phyloP scores from a whole-genome alignment of 2,797 vertebrate genomes.

The Phrynocephalus forsythii region DNA sequence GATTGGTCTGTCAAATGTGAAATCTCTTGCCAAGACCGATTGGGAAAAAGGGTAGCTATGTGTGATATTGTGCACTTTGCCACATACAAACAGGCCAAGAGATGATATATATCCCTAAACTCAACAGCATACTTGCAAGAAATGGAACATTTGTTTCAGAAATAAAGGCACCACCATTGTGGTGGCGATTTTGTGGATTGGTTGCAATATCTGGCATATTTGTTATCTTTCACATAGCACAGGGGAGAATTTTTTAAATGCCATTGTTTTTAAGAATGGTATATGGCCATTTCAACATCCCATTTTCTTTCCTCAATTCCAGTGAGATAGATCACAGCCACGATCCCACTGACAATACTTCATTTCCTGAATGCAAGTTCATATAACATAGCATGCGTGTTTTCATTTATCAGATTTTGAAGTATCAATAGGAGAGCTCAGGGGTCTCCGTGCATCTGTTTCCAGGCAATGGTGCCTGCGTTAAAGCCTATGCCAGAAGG shows the following conservation, averaged over 20 bases:
- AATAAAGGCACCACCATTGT: background rate
- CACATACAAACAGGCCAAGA: no score
- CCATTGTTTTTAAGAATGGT: background rate
- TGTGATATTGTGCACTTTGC: no score
- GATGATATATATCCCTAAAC: background rate
- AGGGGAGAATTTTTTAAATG: background rate
- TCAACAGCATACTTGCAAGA: background rate
- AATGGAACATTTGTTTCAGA: background rate
- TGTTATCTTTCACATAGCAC: background rate
- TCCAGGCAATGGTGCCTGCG: slow-evolving; percentile 20
- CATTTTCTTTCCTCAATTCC: background rate
- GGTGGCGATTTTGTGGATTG: background rate
- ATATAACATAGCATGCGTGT: background rate
- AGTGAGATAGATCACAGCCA: background rate
- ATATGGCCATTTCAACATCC: background rate
- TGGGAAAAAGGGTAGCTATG: no score
- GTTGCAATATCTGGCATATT: background rate
- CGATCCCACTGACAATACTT: background rate
- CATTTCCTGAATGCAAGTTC: background rate
- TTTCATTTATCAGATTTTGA: slow-evolving; percentile 6
- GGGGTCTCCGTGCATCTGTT: slow-evolving; percentile 29
- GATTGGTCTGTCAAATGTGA: no score
- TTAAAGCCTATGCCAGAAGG: slow-evolving; percentile 47
- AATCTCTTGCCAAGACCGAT: no score
- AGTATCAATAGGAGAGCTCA: slow-evolving; percentile 35